Conservation (phyloP, 1,140 invertebrate species). For the Drosophila yakuba region DNA sequence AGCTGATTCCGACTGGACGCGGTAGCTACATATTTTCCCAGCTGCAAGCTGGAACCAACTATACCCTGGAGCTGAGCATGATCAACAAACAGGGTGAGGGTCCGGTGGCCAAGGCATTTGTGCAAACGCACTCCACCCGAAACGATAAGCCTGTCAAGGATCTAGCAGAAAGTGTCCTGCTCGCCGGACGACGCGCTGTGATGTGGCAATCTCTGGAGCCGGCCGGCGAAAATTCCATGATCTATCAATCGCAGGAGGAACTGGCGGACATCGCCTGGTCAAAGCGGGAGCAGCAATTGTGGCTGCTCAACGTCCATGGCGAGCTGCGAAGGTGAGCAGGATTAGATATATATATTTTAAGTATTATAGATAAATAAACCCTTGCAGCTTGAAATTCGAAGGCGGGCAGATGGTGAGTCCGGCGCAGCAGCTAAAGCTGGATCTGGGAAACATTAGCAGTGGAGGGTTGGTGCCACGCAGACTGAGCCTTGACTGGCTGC, state of each 20-base stretch:
- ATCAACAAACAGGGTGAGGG: constrained; percentile 93
- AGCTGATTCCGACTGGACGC: constrained; percentile 40
- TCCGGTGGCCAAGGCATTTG: constrained; percentile 81
- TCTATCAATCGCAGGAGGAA: constrained; percentile 41
- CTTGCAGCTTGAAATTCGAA: constrained; percentile 29
- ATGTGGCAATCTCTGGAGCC: constrained; percentile 89
- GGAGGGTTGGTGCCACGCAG: constrained; percentile 85
- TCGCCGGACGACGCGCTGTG: constrained; percentile 88
- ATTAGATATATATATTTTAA: not conserved
- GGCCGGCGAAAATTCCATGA: constrained; percentile 85
- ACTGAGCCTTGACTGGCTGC: constrained; percentile 95
- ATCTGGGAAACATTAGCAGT: not conserved
- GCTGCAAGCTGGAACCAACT: constrained; percentile 90
- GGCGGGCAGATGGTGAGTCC: constrained; percentile 14
- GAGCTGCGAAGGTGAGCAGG: constrained; percentile 46
- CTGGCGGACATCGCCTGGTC: constrained; percentile 89
- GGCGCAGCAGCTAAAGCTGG: not conserved
- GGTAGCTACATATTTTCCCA: constrained; percentile 89
- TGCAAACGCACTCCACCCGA: constrained; percentile 86
- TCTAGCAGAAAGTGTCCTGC: constrained; percentile 87
- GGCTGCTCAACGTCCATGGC: constrained; percentile 88
- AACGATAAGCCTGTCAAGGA: constrained; percentile 32
- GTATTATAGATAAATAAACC: no score
- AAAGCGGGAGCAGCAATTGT: constrained; percentile 89
- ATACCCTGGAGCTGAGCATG: constrained; percentile 91